A percentile compares a stretch with the other conserved stretches of the same genome.
phyloP scores from a whole-genome alignment of 2,113 vertebrate species.

The Platichthys flesus region DNA sequence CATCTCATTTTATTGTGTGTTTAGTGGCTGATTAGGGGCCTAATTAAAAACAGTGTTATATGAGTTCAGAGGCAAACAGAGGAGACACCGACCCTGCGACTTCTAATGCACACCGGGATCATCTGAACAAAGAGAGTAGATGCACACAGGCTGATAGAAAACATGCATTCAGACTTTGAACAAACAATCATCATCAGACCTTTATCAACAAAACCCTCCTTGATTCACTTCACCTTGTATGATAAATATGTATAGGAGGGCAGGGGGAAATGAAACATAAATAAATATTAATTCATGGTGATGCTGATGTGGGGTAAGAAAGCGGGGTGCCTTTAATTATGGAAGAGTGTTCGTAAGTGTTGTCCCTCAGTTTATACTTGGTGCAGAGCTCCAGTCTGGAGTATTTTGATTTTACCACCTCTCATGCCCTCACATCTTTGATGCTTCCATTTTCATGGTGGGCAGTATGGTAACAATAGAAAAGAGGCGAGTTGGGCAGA shows the following conservation, averaged over 20 bases:
- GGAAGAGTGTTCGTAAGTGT: neutral
- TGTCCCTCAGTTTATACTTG: neutral
- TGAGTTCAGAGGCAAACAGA: conserved; percentile 77
- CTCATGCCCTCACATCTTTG: too few species aligned
- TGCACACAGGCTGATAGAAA: conserved; percentile 62
- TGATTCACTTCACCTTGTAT: conserved; percentile 61
- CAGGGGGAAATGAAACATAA: conserved; percentile 43
- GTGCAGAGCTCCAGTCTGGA: neutral
- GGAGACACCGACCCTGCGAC: conserved; percentile 78
- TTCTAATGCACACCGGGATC: conserved; percentile 66
- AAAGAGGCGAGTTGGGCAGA: too few species aligned
- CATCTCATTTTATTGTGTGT: conserved; percentile 82
- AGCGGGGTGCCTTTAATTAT: neutral
- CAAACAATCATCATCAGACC: conserved; percentile 75
- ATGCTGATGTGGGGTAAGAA: conserved; percentile 21
- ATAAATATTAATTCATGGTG: conserved; percentile 45
- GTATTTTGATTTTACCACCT: neutral
- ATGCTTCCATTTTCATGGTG: too few species aligned
- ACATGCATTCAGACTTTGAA: conserved; percentile 73
- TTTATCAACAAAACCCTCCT: conserved; percentile 67
- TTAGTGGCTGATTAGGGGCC: conserved; percentile 82
- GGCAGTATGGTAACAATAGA: too few species aligned
- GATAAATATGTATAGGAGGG: conserved; percentile 61
- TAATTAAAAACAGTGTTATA: conserved; percentile 81
- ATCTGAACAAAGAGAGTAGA: conserved; percentile 74